A percentile compares a stretch with the other conserved stretches of the same genome.
Conservation (phyloP, 2,888 invertebrate species). For the Chymomyza fuscimana region DNA sequence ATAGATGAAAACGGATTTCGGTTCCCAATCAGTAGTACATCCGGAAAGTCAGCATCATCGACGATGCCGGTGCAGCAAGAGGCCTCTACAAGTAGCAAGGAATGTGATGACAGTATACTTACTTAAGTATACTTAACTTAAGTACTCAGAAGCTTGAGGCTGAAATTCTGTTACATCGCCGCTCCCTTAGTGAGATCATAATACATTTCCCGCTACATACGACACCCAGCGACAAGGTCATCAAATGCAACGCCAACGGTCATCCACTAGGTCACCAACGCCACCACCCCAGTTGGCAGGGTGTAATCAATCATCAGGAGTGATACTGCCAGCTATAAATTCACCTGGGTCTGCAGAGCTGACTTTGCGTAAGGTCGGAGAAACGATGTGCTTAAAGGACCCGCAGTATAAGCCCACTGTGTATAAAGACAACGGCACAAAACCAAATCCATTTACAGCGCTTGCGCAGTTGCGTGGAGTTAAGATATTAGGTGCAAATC, state of each 20-base stretch:
- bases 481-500: conserved; percentile 86
- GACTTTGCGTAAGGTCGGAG: conserved; percentile 86
- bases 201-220: conserved; percentile 83
- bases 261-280: conserved; percentile 76
- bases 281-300: conserved; percentile 69
- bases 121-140: too few relatives aligned
- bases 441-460: conserved; percentile 87
- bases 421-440: conserved; percentile 78
- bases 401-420: conserved; percentile 87
- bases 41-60: conserved; percentile 5
- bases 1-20: conserved; percentile 51
- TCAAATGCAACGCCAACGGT: conserved; percentile 81
- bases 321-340: conserved; percentile 37
- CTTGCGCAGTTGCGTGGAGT: conserved; percentile 89
- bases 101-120: conserved; percentile 70
- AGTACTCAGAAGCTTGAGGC: conserved; percentile 77
- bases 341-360: conserved; percentile 79
- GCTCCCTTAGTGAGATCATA: conserved; percentile 87
- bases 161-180: conserved; percentile 83
- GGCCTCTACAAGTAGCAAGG: conserved; percentile 64
- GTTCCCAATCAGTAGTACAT: conserved; percentile 29
- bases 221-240: conserved; percentile 87
- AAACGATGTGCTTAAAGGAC: conserved; percentile 92
- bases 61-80: conserved; percentile 24
- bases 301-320: conserved; percentile 27